phyloP scores from a whole-genome alignment of 2,888 invertebrate species.

The Pristionchus japonicus region DNA sequence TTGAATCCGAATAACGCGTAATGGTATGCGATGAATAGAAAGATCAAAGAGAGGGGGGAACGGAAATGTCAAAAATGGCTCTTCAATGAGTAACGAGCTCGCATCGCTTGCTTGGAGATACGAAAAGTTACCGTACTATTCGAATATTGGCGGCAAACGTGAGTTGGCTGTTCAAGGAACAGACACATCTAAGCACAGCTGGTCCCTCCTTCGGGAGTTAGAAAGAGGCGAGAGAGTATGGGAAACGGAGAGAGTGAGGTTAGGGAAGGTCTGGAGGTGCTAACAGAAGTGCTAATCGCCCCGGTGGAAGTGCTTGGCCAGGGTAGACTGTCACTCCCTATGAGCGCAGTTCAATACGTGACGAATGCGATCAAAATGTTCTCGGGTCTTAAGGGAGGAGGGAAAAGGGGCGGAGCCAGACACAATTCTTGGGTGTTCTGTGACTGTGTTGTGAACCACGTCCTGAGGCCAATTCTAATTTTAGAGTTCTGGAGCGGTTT shows the following conservation, averaged over 20 bases:
- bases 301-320: background rate
- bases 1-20: background rate
- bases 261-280: background rate
- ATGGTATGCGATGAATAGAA: background rate
- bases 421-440: background rate
- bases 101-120: background rate
- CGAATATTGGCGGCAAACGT: background rate
- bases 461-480: background rate
- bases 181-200: too few species aligned
- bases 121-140: background rate
- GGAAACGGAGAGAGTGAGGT: background rate
- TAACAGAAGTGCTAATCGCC: background rate
- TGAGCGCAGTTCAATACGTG: background rate
- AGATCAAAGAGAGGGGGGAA: background rate
- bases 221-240: background rate
- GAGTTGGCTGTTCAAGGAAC: background rate
- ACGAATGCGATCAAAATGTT: background rate
- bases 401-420: slow-evolving; percentile 16
- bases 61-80: background rate
- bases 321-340: background rate
- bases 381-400: background rate
- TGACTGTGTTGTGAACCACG: background rate
- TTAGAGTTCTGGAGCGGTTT: background rate
- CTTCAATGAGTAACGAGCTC: background rate
- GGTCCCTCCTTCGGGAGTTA: background rate